phyloP scores from a whole-genome alignment of 2,888 invertebrate species.

The Gnatocerus cornutus region DNA sequence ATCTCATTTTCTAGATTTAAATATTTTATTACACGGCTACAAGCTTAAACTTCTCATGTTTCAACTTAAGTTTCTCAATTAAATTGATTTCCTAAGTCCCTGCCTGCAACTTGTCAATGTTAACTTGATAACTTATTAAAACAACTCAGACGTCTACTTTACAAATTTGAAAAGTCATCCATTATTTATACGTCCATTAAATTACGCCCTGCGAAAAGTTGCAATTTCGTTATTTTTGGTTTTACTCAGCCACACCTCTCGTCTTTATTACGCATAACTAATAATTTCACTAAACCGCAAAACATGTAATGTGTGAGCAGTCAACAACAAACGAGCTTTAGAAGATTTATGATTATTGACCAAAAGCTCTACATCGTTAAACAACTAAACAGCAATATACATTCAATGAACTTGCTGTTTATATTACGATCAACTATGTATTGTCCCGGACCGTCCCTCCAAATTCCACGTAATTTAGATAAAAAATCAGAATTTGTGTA shows the following conservation, averaged over 20 bases:
- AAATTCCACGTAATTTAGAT: too few species aligned
- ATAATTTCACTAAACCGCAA: neutral
- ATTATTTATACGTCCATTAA: constrained; percentile 37
- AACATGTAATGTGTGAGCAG: neutral
- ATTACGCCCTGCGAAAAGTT: constrained; percentile 16
- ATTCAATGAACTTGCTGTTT: neutral
- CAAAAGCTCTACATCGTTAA: neutral
- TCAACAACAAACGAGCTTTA: neutral
- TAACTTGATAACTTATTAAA: constrained; percentile 43
- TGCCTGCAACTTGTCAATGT: constrained; percentile 47
- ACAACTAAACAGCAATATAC: neutral
- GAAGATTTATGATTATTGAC: constrained; percentile 4
- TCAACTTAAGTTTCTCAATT: constrained; percentile 42
- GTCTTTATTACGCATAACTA: neutral
- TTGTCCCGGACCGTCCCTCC: neutral
- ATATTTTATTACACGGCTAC: constrained; percentile 47
- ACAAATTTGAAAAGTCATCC: constrained; percentile 37
- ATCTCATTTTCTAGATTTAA: constrained; percentile 53
- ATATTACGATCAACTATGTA: neutral
- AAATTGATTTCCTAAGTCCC: constrained; percentile 46
- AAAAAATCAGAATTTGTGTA: too few species aligned
- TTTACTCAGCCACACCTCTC: neutral
- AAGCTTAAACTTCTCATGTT: constrained; percentile 44
- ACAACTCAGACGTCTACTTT: constrained; percentile 40
- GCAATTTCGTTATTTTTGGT: constrained; percentile 12